Conservation (phyloP, 2,113 vertebrate species). For the Daboia siamensis region DNA sequence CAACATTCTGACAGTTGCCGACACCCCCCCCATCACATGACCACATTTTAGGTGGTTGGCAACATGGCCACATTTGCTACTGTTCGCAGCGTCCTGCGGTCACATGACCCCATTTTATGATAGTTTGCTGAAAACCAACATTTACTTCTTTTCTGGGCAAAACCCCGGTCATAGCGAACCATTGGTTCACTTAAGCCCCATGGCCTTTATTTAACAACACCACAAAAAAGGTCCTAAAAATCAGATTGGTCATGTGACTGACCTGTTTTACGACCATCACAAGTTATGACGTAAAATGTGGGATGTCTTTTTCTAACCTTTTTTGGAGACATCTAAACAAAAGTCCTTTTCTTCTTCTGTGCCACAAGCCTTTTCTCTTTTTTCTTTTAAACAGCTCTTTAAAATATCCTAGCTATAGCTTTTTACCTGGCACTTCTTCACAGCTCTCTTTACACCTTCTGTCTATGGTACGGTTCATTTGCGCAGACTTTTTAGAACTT, state of each 20-base stretch:
- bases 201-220: not conserved
- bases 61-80: not conserved
- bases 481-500: not conserved
- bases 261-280: not conserved
- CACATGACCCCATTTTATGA: too few relatives aligned
- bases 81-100: rapidly evolving
- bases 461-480: not conserved
- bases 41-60: not conserved
- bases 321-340: not conserved
- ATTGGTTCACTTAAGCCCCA: not conserved
- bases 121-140: not conserved
- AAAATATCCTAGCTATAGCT: not conserved
- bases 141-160: not conserved
- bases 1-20: not conserved
- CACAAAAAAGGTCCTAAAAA: not conserved
- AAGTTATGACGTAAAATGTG: not conserved
- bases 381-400: not conserved
- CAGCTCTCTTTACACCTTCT: not conserved
- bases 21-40: not conserved
- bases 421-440: not conserved
- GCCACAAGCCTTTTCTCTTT: not conserved
- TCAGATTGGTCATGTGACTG: not conserved
- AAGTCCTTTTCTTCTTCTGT: not conserved
- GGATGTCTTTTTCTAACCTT: not conserved
- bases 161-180: not conserved